Percentiles rank a stretch among this genome's conserved stretches.
phyloP scores from a whole-genome alignment of 1,140 invertebrate species.

The Conopomorpha cramerella region DNA sequence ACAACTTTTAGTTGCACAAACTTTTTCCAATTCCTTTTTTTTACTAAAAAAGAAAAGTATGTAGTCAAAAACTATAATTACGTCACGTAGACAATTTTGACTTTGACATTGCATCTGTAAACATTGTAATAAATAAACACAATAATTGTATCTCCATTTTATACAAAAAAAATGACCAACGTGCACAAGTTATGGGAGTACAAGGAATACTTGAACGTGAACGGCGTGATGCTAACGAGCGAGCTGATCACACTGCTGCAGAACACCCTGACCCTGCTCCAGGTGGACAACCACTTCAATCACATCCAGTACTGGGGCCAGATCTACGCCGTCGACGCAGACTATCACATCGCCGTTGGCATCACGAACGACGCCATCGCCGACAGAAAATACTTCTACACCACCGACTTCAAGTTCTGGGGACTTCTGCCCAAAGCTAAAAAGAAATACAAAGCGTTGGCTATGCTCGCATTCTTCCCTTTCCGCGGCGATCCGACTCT shows the following conservation, averaged over 20 bases:
- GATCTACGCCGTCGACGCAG: constrained; percentile 67
- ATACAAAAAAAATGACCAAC: constrained; percentile 15
- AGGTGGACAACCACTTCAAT: constrained; percentile 76
- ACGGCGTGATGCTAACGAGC: constrained; percentile 66
- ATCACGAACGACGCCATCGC: constrained; percentile 68
- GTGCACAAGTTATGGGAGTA: constrained; percentile 48
- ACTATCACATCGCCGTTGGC: constrained; percentile 78
- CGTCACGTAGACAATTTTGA: no score
- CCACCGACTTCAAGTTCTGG: constrained; percentile 71
- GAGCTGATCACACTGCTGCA: constrained; percentile 70
- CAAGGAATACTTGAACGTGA: constrained; percentile 40
- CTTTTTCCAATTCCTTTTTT: constrained; percentile 8
- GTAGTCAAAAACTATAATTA: no score
- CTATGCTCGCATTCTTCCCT: constrained; percentile 43
- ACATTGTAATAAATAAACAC: not conserved
- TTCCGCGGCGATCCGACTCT: constrained; percentile 38
- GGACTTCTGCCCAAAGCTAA: constrained; percentile 66
- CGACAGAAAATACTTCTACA: constrained; percentile 73
- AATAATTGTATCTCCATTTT: not conserved
- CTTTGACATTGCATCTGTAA: not conserved
- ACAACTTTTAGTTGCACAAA: no score
- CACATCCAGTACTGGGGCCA: constrained; percentile 77
- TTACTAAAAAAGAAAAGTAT: constrained; percentile 13
- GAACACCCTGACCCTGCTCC: constrained; percentile 71
- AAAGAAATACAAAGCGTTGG: constrained; percentile 63